Conservation (phyloP, 2,888 invertebrate genomes). For the Epiblema foenella region DNA sequence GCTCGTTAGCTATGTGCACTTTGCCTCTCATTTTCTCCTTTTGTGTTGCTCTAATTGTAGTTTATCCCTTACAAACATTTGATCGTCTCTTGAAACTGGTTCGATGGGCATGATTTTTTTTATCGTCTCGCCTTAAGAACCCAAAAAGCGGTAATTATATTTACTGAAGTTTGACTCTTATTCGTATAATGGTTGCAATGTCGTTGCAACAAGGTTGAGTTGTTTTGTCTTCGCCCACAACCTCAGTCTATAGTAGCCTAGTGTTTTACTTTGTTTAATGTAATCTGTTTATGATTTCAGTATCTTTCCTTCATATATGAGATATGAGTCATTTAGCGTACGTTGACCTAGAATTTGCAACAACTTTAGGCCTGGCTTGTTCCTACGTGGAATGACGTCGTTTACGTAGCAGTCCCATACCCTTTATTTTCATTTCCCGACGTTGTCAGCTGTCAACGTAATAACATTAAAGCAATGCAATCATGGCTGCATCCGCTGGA, state of each 20-base stretch:
- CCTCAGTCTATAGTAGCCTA: constrained; percentile 31
- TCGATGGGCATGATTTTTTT: no score
- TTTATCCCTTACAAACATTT: no score
- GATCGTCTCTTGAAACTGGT: no score
- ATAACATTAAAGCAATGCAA: constrained; percentile 26
- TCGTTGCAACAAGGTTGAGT: constrained; percentile 34
- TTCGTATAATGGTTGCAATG: background rate
- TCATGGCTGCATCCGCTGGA: constrained; percentile 20
- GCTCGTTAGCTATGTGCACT: no score
- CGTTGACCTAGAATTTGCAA: constrained; percentile 7
- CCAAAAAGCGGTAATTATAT: constrained; percentile 6
- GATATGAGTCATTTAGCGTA: constrained; percentile 29
- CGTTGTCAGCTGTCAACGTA: background rate
- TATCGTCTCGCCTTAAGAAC: no score
- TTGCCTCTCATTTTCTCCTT: no score
- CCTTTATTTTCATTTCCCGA: background rate
- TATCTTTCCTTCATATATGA: constrained; percentile 23
- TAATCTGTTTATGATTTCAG: constrained; percentile 33
- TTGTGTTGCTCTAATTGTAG: no score
- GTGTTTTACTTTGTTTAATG: constrained; percentile 32
- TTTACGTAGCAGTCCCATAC: background rate
- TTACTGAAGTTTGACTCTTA: constrained; percentile 16
- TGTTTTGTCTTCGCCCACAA: constrained; percentile 40
- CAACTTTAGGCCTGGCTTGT: constrained; percentile 2
- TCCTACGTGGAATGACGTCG: background rate